Evolutionary conservation across 2,888 invertebrate genomes (phyloP).

Genomic region (Drepanosiphum platanoidis): DNA sequence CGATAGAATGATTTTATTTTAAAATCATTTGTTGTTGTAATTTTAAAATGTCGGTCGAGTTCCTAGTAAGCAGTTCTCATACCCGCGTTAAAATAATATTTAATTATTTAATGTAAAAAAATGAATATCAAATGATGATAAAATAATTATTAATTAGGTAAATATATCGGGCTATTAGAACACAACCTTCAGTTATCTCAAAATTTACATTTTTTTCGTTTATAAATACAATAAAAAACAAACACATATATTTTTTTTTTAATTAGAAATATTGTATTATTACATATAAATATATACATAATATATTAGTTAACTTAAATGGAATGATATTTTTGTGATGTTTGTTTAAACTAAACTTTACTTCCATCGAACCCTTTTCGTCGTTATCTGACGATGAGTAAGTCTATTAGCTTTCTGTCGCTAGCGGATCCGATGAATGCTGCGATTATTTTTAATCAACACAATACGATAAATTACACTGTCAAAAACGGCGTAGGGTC

Average conservation of each 20-base stretch:
- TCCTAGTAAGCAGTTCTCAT: no score
- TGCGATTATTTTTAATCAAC: constrained; percentile 62
- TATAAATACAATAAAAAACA: neutral
- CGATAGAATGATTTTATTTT: no score
- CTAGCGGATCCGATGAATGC: constrained; percentile 50
- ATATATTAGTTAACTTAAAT: neutral
- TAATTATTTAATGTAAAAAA: no score
- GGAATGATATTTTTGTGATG: neutral
- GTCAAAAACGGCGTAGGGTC: constrained; percentile 60
- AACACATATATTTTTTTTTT: neutral
- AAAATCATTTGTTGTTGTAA: no score
- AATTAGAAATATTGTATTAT: neutral
- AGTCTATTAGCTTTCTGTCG: constrained; percentile 56
- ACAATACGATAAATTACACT: constrained; percentile 60
- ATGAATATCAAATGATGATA: no score
- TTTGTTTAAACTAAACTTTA: constrained; percentile 2
- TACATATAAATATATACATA: no score
- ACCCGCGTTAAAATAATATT: no score
- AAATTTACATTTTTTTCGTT: neutral
- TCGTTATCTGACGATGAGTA: constrained; percentile 43
- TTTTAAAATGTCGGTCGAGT: no score
- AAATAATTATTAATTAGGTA: no score
- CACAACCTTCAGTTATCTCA: neutral
- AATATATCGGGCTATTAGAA: no score
- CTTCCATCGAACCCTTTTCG: constrained; percentile 15